Evolutionary conservation across 37 sponge, comb jelly and placozoan species (phyloP), one percentile per base, ranked within the genome.

Genomic region (Corticium candelabrum): DNA sequence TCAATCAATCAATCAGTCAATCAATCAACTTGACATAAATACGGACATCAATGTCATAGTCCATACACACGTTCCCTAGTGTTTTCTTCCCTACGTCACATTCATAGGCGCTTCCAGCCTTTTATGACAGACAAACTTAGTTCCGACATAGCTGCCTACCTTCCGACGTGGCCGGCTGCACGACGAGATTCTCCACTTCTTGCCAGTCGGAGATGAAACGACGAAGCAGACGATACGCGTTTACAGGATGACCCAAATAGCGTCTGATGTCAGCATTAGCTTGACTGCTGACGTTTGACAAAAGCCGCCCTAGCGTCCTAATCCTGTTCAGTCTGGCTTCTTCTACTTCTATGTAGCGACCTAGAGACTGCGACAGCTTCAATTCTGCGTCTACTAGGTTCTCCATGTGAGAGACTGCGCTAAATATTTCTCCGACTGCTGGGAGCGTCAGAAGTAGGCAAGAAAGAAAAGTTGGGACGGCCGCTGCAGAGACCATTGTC

Each of bases 361-460:
- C 69, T 3, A 91, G 86, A 34, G 74, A 41, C 1, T 27, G 35
- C 74, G 85, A 36, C n/a, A 91, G 85, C 15, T 85, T 71, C 27
- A 35, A 41, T 70, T 91, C 92, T 37, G 83, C 50, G 1, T 69
- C 41, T 41, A 85, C 67, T 32, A 91, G 67, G 0, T 88, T 88
- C 75, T 88, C 89, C 92, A 91, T 91, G 76, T 91, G 92, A 15
- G 80, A 85, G 7, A 91, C 35, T 0, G 92, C 92, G 3, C 88
- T 91, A 67, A 88, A 91, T 74, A 91, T 38, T 75, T 91, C 92
- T 0, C 68, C 79, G 0, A n/a, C n/a, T n/a, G n/a, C n/a, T n/a
- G n/a, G n/a, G n/a, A n/a, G n/a, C n/a, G n/a, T n/a, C n/a, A n/a
- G n/a, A n/a, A n/a, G n/a, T n/a, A n/a, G n/a, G n/a, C n/a, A n/a